Percentiles rank a stretch among this genome's conserved stretches.
Conservation (phyloP, 1,140 invertebrate genomes). For the Drosophila tani region DNA sequence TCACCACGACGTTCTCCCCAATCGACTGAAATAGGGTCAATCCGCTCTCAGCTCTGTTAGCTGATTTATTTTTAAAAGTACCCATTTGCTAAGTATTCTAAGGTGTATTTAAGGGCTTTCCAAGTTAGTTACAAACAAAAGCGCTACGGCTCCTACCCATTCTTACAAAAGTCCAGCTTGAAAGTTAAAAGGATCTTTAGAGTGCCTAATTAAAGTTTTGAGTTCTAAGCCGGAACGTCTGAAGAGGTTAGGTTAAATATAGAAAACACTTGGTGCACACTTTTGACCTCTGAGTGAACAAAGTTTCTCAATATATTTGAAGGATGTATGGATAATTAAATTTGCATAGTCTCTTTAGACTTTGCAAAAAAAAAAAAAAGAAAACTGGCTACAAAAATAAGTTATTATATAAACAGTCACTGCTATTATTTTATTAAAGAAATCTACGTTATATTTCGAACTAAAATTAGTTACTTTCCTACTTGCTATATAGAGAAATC, state of each 20-base stretch:
- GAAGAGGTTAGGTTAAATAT: conserved; percentile 22
- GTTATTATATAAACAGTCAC: not conserved
- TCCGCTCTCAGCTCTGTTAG: conserved; percentile 6
- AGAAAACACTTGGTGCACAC: conserved; percentile 44
- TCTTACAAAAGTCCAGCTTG: not conserved
- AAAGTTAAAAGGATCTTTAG: conserved; percentile 4
- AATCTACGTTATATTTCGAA: not conserved
- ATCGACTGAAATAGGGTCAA: conserved; percentile 4
- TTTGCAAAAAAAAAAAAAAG: not conserved
- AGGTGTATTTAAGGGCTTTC: conserved; percentile 50
- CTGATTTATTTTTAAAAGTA: conserved; percentile 78
- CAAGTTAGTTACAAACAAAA: conserved; percentile 8
- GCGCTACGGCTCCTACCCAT: not conserved
- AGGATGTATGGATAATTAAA: conserved; percentile 50
- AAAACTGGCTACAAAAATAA: not conserved
- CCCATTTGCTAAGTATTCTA: conserved; percentile 69
- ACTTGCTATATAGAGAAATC: not conserved
- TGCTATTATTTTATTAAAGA: not conserved
- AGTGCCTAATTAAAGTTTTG: conserved; percentile 77
- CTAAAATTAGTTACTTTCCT: not conserved
- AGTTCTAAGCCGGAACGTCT: conserved; percentile 54
- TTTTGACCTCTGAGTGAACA: conserved; percentile 37
- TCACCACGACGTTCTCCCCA: conserved; percentile 5
- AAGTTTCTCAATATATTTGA: conserved; percentile 35
- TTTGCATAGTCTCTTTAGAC: conserved; percentile 5